Conservation (phyloP, 1,140 invertebrate species). For the Acromyrmex echinatior region DNA sequence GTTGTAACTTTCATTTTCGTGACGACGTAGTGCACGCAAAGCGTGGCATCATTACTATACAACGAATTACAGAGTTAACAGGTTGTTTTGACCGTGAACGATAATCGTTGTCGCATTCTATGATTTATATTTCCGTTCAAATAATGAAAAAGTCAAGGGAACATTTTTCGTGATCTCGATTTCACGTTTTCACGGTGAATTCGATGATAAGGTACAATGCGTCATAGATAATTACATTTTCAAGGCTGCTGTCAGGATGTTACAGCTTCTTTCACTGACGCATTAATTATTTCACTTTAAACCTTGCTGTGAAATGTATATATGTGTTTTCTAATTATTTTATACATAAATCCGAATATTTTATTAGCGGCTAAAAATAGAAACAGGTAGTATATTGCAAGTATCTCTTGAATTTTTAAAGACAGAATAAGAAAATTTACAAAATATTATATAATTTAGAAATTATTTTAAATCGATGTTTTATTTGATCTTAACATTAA, state of each 20-base stretch:
- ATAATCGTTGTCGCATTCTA: constrained; percentile 14
- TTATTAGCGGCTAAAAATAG: not conserved
- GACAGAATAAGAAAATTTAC: not conserved
- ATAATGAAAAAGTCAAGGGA: not conserved
- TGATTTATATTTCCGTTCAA: not conserved
- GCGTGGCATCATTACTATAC: constrained; percentile 16
- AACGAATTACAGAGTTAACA: constrained; percentile 39
- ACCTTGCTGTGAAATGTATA: not conserved
- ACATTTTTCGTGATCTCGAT: constrained; percentile 34
- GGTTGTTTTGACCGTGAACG: constrained; percentile 21
- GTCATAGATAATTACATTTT: constrained; percentile 32
- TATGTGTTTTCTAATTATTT: not conserved
- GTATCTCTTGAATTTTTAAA: not conserved
- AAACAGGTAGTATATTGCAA: not conserved
- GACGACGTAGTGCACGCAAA: not conserved
- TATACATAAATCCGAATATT: not conserved
- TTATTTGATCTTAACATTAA: not conserved
- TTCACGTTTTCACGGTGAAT: constrained; percentile 14
- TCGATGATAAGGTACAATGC: constrained; percentile 48
- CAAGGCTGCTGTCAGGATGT: constrained; percentile 36
- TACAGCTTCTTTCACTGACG: not conserved
- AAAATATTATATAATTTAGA: not conserved
- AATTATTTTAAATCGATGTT: constrained; percentile 19
- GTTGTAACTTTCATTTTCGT: constrained; percentile 49
- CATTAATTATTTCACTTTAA: not conserved